Evolutionary conservation across 2,888 invertebrate genomes (phyloP).

Genomic region (Odontocolon sp.): DNA sequence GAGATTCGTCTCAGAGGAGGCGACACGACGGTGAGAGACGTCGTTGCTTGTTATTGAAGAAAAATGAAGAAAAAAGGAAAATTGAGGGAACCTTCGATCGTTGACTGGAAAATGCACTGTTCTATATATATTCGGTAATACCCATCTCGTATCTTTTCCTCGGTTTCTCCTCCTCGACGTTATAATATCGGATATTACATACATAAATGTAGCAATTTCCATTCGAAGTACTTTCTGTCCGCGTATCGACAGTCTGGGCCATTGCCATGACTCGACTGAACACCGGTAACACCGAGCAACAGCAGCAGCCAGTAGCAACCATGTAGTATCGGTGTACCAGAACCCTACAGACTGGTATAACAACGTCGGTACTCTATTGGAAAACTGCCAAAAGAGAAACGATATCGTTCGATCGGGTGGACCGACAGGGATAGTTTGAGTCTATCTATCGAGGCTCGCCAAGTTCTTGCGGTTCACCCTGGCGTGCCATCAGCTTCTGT

Average conservation of each 20-base stretch:
- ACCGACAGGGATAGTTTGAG: slow-evolving; percentile 24
- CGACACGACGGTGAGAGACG: background rate
- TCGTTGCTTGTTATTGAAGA: background rate
- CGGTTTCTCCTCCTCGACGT: slow-evolving; percentile 42
- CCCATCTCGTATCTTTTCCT: slow-evolving; percentile 10
- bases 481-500: slow-evolving; percentile 2
- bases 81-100: background rate
- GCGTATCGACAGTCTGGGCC: slow-evolving; percentile 49
- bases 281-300: background rate
- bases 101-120: slow-evolving; percentile 3
- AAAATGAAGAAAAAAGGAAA: background rate
- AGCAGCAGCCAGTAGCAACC: background rate
- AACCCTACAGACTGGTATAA: slow-evolving; percentile 29
- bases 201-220: slow-evolving; percentile 66
- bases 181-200: slow-evolving; percentile 65
- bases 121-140: slow-evolving; percentile 29
- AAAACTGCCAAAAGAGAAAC: slow-evolving; percentile 63
- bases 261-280: slow-evolving; percentile 29
- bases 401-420: slow-evolving; percentile 56
- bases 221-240: slow-evolving; percentile 50
- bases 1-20: background rate
- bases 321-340: slow-evolving; percentile 16
- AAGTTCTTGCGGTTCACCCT: slow-evolving; percentile 37
- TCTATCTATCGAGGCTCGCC: slow-evolving; percentile 30
- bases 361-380: slow-evolving; percentile 57